A percentile compares a stretch with the other conserved stretches of the same genome.
phyloP scores from a whole-genome alignment of 2,113 vertebrate species.

The Myxocyprinus asiaticus region DNA sequence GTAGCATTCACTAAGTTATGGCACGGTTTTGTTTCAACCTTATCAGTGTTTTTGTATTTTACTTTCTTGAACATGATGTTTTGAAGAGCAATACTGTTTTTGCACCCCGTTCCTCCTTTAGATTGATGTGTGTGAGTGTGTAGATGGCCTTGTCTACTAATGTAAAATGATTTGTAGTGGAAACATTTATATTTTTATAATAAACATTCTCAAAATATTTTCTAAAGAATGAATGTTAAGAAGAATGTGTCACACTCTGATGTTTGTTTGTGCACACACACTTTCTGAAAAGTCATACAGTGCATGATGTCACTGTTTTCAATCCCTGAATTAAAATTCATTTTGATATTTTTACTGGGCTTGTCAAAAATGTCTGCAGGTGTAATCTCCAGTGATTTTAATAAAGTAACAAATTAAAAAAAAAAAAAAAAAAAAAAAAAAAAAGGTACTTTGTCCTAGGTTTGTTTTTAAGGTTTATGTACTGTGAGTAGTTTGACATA shows the following conservation, averaged over 20 bases:
- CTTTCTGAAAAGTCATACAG: background rate
- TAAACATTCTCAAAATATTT: conserved; percentile 99
- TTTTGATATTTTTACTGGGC: no score
- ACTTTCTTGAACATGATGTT: conserved; percentile 76
- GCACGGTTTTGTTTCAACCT: conserved; percentile 79
- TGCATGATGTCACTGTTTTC: no score
- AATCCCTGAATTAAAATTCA: no score
- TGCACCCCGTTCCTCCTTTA: conserved; percentile 63
- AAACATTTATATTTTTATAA: conserved; percentile 99
- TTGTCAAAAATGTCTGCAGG: no score
- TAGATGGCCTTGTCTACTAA: conserved; percentile 98
- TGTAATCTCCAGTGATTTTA: no score
- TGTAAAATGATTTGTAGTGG: conserved; percentile 99
- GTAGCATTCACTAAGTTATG: conserved; percentile 82
- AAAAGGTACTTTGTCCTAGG: no score
- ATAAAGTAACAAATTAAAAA: no score
- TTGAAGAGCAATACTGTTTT: conserved; percentile 77
- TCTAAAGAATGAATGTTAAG: conserved; percentile 86
- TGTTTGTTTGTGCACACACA: conserved; percentile 45
- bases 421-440: no score
- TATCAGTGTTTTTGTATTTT: conserved; percentile 82
- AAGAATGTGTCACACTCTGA: conserved; percentile 62
- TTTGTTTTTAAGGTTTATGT: no score
- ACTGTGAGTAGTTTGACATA: no score
- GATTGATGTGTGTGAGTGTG: conserved; percentile 66